phyloP scores from a whole-genome alignment of 2,797 vertebrate genomes.

The Malacoctenus gilli region DNA sequence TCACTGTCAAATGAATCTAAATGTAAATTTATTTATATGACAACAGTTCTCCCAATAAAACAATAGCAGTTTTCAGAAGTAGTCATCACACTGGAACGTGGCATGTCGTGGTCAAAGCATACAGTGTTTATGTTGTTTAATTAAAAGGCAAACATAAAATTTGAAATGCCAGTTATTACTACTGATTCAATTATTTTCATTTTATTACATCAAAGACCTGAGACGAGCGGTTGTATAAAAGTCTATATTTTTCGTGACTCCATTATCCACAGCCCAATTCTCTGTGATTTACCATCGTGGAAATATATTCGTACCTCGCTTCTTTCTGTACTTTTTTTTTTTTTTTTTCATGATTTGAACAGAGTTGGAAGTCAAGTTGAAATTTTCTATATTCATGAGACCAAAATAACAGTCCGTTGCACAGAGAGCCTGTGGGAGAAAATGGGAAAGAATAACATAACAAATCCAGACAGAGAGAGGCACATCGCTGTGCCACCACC shows the following conservation, averaged over 20 bases:
- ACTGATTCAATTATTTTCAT: conserved; percentile 29
- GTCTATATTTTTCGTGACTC: conserved; percentile 32
- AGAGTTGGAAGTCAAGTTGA: conserved; percentile 66
- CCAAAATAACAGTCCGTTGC: conserved; percentile 64
- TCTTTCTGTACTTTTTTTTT: conserved; percentile 58
- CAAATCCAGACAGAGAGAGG: conserved; percentile 68
- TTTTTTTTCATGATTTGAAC: conserved; percentile 64
- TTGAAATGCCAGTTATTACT: conserved; percentile 5
- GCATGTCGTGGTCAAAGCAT: too few species aligned
- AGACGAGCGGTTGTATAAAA: conserved; percentile 34
- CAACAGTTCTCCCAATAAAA: too few species aligned
- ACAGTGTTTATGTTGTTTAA: too few species aligned
- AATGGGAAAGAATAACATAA: conserved; percentile 71
- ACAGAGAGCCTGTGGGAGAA: conserved; percentile 58
- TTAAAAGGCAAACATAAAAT: conserved; percentile 1
- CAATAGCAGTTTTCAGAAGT: too few species aligned
- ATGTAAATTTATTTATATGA: too few species aligned
- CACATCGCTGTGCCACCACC: conserved; percentile 65
- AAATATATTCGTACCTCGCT: conserved; percentile 57
- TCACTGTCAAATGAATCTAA: too few species aligned
- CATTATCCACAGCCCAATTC: conserved; percentile 55
- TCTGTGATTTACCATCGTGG: conserved; percentile 52
- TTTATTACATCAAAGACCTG: conserved; percentile 39
- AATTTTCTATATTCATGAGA: conserved; percentile 72
- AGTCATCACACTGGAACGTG: too few species aligned